phyloP scores from a whole-genome alignment of 1,140 invertebrate species.

The Wiebesia pumilae region DNA sequence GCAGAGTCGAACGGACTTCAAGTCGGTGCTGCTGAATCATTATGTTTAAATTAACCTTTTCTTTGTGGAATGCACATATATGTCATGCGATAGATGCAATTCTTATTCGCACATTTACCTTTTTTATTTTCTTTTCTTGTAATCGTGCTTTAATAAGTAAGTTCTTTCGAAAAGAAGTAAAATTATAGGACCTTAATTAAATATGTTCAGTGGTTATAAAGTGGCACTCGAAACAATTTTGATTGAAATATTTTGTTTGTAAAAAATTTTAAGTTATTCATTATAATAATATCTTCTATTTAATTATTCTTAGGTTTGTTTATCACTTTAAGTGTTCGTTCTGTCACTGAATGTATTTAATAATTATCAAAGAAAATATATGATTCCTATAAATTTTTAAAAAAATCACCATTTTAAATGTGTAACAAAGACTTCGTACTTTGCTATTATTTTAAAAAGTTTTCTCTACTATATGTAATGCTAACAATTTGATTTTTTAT shows the following conservation, averaged over 20 bases:
- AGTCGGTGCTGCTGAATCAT: slow-evolving; percentile 73
- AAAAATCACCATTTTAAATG: neutral
- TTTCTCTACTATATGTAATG: neutral
- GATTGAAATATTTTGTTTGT: neutral
- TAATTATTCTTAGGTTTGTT: slow-evolving; percentile 20
- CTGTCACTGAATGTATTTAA: slow-evolving; percentile 22
- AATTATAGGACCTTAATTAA: slow-evolving; percentile 8
- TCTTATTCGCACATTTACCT: neutral
- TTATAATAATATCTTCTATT: slow-evolving; percentile 23
- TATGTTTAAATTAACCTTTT: neutral
- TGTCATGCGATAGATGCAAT: slow-evolving; percentile 16
- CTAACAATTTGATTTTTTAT: neutral
- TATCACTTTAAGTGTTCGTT: neutral
- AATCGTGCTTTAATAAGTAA: neutral
- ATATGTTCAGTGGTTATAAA: slow-evolving; percentile 34
- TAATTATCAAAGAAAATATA: slow-evolving; percentile 5
- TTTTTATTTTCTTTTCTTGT: neutral
- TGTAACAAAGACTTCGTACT: neutral
- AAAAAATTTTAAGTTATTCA: slow-evolving; percentile 5
- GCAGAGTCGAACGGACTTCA: slow-evolving; percentile 73
- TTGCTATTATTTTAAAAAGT: too few relatives aligned
- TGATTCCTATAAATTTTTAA: neutral
- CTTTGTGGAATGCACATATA: slow-evolving; percentile 4
- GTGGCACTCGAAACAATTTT: neutral
- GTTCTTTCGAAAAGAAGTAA: neutral